A percentile compares a stretch with the other conserved stretches of the same genome.
These are phyloP conservation scores for Grammomys surdaster DNA, from an alignment of 2,113 vertebrate genomes.

Conservation along the genomic window DNA sequence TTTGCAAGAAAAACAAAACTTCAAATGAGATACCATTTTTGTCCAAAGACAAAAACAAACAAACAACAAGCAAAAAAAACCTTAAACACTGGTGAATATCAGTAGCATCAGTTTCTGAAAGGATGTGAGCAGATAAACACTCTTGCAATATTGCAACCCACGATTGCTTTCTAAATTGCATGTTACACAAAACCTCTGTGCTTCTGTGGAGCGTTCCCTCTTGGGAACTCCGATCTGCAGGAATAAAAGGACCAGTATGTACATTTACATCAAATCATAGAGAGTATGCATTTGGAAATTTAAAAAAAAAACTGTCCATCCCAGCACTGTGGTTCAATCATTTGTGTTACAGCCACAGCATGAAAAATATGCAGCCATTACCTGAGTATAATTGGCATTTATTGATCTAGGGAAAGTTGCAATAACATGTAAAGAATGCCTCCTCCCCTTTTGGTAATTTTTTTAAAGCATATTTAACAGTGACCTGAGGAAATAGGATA, in stretches of 20 bases:
- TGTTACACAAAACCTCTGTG: neutral
- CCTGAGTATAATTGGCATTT: neutral
- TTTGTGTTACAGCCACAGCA: neutral
- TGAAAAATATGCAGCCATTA: slow-evolving; percentile 6
- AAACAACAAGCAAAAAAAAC: neutral
- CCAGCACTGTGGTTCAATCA: neutral
- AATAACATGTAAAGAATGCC: neutral
- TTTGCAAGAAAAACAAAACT: slow-evolving; percentile 2
- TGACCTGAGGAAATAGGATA: slow-evolving; percentile 25
- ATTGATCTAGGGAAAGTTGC: slow-evolving; percentile 42
- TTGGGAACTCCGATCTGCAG: neutral
- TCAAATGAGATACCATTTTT: slow-evolving; percentile 11
- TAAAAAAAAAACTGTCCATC: neutral
- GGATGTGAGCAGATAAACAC: neutral
- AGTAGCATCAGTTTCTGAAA: slow-evolving; percentile 18
- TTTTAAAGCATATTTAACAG: slow-evolving; percentile 55
- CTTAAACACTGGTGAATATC: slow-evolving; percentile 32
- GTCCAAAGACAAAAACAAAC: neutral
- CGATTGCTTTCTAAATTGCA: neutral
- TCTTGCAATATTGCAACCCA: neutral
- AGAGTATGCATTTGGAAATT: slow-evolving; percentile 23
- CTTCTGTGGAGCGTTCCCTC: neutral
- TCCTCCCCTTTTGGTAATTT: neutral
- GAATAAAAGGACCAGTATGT: slow-evolving; percentile 26
- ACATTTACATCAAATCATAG: neutral